Conservation (phyloP, 1,140 invertebrate genomes). For the Eufriesea mexicana region DNA sequence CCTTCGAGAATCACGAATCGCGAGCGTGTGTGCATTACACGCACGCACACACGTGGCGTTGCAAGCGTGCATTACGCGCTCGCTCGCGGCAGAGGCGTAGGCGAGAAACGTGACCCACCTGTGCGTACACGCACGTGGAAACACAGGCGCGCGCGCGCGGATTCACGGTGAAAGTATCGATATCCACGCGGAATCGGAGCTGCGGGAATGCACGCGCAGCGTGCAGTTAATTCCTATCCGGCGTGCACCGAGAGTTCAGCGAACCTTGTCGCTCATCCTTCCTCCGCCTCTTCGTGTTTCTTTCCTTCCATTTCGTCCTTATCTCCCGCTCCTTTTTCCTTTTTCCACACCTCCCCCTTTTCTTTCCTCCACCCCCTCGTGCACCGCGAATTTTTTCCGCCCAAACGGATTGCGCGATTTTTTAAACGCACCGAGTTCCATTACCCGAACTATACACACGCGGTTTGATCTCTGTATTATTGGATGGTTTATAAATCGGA, state of each 20-base stretch:
- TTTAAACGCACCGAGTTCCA: no score
- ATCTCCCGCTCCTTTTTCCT: not conserved
- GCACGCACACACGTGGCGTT: not conserved
- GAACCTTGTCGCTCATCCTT: constrained; percentile 28
- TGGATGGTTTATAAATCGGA: no score
- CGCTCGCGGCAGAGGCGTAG: not conserved
- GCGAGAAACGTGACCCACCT: constrained; percentile 63
- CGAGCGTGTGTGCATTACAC: not conserved
- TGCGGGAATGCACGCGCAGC: constrained; percentile 36
- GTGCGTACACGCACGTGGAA: constrained; percentile 54
- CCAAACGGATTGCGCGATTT: no score
- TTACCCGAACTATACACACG: no score
- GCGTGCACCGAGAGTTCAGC: not conserved
- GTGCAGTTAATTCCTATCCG: constrained; percentile 25
- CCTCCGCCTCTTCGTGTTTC: no score
- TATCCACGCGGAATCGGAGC: constrained; percentile 48
- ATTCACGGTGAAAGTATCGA: constrained; percentile 69
- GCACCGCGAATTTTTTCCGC: no score
- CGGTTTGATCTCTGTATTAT: no score
- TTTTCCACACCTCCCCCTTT: no score
- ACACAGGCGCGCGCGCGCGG: constrained; percentile 10
- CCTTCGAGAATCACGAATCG: constrained; percentile 32
- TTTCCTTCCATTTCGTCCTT: not conserved
- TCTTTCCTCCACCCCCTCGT: no score
- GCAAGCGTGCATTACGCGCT: constrained; percentile 5